A percentile compares a stretch with the other conserved stretches of the same genome.
These are phyloP conservation scores for Bradypodion ventrale DNA, from an alignment of 2,797 vertebrate species.

Conservation along the genomic window DNA sequence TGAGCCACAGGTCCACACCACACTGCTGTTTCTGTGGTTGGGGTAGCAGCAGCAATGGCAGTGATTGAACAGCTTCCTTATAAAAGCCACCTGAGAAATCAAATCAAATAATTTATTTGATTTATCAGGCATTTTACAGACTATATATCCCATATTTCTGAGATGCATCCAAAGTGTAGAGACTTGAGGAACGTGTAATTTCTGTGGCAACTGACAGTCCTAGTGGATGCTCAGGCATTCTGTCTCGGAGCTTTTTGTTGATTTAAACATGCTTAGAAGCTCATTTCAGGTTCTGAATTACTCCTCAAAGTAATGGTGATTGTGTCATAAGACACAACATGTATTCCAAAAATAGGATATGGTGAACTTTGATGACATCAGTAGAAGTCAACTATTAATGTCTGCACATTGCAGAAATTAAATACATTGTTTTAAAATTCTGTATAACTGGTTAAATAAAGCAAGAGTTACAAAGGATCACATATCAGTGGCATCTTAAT, in stretches of 20 bases:
- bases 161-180: background rate
- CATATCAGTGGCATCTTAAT: background rate
- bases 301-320: background rate
- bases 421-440: background rate
- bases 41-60: background rate
- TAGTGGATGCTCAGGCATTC: background rate
- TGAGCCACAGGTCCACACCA: background rate
- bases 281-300: background rate
- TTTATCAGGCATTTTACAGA: background rate
- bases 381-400: background rate
- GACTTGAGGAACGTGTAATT: background rate
- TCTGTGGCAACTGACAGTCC: background rate
- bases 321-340: background rate
- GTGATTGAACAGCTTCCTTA: background rate
- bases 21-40: background rate
- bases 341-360: background rate
- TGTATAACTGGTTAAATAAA: conserved; percentile 3
- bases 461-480: background rate
- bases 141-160: background rate
- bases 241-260: background rate
- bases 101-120: too few species aligned
- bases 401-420: background rate
- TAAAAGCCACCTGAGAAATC: background rate
- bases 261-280: background rate
- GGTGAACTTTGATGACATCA: background rate